A percentile compares a stretch with the other conserved stretches of the same genome.
Conservation (phyloP, 2,113 vertebrate genomes). For the Oreochromis niloticus region DNA sequence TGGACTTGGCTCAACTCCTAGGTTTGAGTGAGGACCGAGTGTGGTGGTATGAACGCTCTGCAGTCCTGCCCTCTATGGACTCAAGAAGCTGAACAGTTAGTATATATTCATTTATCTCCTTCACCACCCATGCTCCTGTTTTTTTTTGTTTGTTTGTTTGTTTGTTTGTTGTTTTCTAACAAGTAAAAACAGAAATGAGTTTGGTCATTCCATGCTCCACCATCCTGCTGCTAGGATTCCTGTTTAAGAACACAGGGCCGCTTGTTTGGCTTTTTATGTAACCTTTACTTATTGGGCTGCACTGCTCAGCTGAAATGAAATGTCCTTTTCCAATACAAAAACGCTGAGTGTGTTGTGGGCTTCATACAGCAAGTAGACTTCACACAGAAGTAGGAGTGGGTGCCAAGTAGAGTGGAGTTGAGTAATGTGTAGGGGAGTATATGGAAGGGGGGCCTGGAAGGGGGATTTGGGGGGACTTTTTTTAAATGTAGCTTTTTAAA, state of each 20-base stretch:
- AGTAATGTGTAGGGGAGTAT: background rate
- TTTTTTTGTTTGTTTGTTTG: no score
- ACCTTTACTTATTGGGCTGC: background rate
- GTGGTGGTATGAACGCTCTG: background rate
- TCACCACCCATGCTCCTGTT: background rate
- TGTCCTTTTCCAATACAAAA: background rate
- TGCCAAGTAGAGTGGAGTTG: background rate
- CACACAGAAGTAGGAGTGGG: background rate
- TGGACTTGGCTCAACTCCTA: background rate
- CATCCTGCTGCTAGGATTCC: background rate
- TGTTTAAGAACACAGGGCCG: background rate
- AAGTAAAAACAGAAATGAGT: background rate
- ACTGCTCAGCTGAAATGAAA: conserved; percentile 5
- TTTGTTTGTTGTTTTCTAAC: background rate
- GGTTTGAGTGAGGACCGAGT: background rate
- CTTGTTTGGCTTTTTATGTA: background rate
- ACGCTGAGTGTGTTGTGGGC: background rate
- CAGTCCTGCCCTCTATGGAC: background rate
- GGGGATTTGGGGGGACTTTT: background rate
- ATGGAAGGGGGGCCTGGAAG: background rate
- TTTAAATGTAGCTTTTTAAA: background rate
- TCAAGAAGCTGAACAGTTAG: background rate
- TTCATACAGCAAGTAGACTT: background rate
- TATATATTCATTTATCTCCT: background rate
- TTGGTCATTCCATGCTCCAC: background rate